Conservation (phyloP, 2,797 vertebrate species). For the Anguilla anguilla region DNA sequence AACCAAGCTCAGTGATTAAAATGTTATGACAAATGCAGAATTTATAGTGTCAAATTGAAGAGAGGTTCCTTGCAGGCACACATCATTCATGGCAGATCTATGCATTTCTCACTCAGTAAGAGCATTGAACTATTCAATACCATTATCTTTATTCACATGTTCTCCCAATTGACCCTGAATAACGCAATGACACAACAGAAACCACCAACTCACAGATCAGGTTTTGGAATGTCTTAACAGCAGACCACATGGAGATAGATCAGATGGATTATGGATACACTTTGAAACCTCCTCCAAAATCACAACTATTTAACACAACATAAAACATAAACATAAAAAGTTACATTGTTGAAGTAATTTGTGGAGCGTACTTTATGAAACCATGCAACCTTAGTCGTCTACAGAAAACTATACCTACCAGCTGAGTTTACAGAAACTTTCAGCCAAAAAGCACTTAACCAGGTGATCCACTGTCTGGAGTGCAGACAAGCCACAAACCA, state of each 20-base stretch:
- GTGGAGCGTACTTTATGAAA: background rate
- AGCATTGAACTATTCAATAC: slow-evolving; percentile 48
- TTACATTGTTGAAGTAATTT: background rate
- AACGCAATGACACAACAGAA: background rate
- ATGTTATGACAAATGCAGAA: slow-evolving; percentile 45
- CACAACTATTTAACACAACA: background rate
- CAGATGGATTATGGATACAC: background rate
- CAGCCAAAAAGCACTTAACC: background rate
- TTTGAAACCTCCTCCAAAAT: background rate
- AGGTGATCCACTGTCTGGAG: background rate
- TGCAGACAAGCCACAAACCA: background rate
- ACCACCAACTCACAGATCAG: background rate
- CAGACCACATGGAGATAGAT: background rate
- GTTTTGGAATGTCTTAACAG: background rate
- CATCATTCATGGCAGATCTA: slow-evolving; percentile 55
- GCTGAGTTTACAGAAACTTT: background rate
- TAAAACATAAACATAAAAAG: background rate
- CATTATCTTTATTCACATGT: slow-evolving; percentile 17
- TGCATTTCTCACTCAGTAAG: slow-evolving; percentile 45
- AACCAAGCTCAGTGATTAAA: slow-evolving; percentile 46
- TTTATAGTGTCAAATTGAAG: slow-evolving; percentile 41
- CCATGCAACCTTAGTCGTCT: background rate
- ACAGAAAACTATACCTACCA: background rate
- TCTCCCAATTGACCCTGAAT: background rate
- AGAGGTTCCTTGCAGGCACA: slow-evolving; percentile 29